Evolutionary conservation across 2,797 vertebrate species (phyloP).

Genomic region (Arnoldichthys spilopterus): DNA sequence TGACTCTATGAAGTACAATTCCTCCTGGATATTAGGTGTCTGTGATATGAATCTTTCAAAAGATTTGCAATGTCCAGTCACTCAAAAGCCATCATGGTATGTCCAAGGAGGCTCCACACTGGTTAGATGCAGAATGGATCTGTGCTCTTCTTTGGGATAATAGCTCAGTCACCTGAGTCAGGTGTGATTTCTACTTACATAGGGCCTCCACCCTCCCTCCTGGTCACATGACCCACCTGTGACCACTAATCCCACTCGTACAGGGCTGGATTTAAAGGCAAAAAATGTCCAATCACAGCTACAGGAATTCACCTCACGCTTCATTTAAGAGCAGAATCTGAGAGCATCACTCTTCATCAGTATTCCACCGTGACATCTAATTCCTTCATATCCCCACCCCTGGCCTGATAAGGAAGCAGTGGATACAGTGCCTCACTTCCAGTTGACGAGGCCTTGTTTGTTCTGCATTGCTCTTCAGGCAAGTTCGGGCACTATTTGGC

Average conservation of each 20-base stretch:
- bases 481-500: slow-evolving; percentile 71
- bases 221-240: slow-evolving; percentile 68
- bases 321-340: slow-evolving; percentile 57
- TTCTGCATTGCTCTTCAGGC: slow-evolving; percentile 49
- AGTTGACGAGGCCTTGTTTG: slow-evolving; percentile 41
- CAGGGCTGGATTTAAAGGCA: slow-evolving; percentile 63
- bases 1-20: not conserved
- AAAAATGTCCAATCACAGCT: slow-evolving; percentile 53
- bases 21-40: not conserved
- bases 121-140: slow-evolving; percentile 56
- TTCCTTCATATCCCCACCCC: slow-evolving; percentile 45
- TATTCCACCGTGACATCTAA: slow-evolving; percentile 53
- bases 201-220: slow-evolving; percentile 58
- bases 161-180: slow-evolving; percentile 66
- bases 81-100: slow-evolving; percentile 53
- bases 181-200: slow-evolving; percentile 59
- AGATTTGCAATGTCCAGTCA: slow-evolving; percentile 3
- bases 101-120: slow-evolving; percentile 18
- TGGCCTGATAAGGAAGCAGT: slow-evolving; percentile 33
- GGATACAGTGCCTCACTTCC: slow-evolving; percentile 25
- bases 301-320: slow-evolving; percentile 56
- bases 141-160: slow-evolving; percentile 54
- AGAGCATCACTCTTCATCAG: slow-evolving; percentile 57
- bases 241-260: slow-evolving; percentile 52
- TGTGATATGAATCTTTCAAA: not conserved